Conservation (phyloP, 2,797 vertebrate genomes). For the Dendrocincla fuliginosa region DNA sequence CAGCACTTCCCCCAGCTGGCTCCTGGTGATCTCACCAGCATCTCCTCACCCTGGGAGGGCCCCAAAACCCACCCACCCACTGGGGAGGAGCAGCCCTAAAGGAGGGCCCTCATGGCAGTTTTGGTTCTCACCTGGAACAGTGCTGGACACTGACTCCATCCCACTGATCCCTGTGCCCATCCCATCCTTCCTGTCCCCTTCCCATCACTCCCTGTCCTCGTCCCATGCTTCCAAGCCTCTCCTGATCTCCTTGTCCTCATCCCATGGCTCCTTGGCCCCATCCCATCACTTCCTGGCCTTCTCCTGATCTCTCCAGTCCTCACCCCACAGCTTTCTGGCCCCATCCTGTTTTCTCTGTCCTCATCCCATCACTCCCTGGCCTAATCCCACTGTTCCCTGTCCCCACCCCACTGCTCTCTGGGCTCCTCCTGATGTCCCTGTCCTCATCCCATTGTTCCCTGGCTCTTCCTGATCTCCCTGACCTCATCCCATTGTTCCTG, state of each 20-base stretch:
- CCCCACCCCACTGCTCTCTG: not conserved
- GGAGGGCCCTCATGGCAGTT: fast-evolving
- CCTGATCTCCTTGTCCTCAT: not conserved
- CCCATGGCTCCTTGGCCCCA: not conserved
- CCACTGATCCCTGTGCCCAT: no score
- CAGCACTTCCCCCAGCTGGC: not conserved
- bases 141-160: no score
- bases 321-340: not conserved
- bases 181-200: not conserved
- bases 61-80: not conserved
- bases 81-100: not conserved
- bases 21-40: not conserved
- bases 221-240: no score
- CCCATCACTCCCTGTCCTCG: not conserved
- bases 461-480: not conserved
- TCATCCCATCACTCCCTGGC: not conserved
- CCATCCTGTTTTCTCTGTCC: fast-evolving
- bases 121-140: not conserved
- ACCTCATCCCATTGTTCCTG: not conserved
- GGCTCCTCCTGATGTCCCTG: not conserved
- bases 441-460: not conserved
- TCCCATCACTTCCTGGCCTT: fast-evolving
- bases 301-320: not conserved
- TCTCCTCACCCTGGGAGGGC: fast-evolving
- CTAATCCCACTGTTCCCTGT: not conserved